Base-by-base conservation (phyloP, 1,140 invertebrate genomes). In the Anastatus disparis region DNA sequence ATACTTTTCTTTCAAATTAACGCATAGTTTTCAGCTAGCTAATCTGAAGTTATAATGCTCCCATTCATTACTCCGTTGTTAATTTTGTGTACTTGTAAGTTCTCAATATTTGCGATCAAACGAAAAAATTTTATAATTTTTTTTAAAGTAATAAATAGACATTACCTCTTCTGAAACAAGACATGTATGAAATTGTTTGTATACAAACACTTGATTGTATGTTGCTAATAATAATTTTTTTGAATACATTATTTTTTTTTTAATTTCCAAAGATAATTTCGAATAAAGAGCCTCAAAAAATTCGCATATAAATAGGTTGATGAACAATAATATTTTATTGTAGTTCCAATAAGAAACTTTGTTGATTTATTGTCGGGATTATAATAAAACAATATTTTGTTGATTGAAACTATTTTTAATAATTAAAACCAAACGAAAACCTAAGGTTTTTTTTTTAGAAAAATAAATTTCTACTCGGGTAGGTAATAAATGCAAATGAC, bases 381-480 rank as follows among this genome's bases (percentile, higher is more conserved):
- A 27, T 7, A 48, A 8, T 52, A 52, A 64, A 48, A n/a, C n/a
- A 52, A 38, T 52, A 53, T 53, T 22, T 31, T 2, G 1, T 38
- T 2, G 12, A 0, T 8, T 61, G n/a, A n/a, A n/a, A 26, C 35
- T 31, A 15, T 35, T 48, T n/a, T 50, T n/a, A 35, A 10, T n/a
- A 6, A 52, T 64, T n/a, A 20, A 24, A 64, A 63, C 10, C 20
- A 8, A 24, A 40, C 12, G 52, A 27, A 26, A 38, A 13, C 44
- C 8, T 55, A 9, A 22, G 20, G 20, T 20, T 13, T 12, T n/a
- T 42, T 44, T 58, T 58, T 10, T 31, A 26, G 27, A 8, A 38
- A 24, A 7, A 52, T 40, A 38, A 46, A 64, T 62, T 70, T 70
- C 61, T 58, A 70, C 68, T 58, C 40, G 52, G 59, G 40, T 31